Conservation (phyloP, 2,113 vertebrate species). For the Corynorhinus townsendii region DNA sequence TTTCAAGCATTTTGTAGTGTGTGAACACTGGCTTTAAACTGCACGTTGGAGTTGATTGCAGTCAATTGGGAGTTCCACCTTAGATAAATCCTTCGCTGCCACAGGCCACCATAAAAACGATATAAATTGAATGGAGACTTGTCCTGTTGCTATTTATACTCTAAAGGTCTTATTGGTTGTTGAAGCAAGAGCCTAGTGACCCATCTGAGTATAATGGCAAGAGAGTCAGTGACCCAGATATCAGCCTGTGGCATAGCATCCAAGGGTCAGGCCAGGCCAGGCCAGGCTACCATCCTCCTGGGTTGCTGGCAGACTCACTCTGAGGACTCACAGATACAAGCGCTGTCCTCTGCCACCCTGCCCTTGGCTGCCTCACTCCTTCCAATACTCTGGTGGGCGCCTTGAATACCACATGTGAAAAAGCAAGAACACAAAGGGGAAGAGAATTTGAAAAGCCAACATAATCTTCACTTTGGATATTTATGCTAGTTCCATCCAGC, state of each 20-base stretch:
- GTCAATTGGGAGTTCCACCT: background rate
- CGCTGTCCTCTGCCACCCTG: background rate
- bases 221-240: background rate
- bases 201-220: background rate
- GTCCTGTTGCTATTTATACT: background rate
- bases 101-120: background rate
- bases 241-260: background rate
- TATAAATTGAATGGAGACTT: background rate
- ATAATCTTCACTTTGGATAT: background rate
- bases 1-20: slow-evolving; percentile 34
- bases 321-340: background rate
- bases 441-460: background rate
- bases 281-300: background rate
- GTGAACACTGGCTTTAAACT: slow-evolving; percentile 31
- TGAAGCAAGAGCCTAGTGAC: background rate
- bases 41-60: background rate
- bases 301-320: background rate
- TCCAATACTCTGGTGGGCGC: background rate
- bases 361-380: background rate
- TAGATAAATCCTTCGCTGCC: slow-evolving; percentile 18
- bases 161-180: background rate
- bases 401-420: background rate
- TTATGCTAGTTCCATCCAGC: background rate
- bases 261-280: background rate
- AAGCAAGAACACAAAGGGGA: background rate